A percentile compares a stretch with the other conserved stretches of the same genome.
Conservation (phyloP, 1,140 invertebrate species). For the Bemisia tabaci region DNA sequence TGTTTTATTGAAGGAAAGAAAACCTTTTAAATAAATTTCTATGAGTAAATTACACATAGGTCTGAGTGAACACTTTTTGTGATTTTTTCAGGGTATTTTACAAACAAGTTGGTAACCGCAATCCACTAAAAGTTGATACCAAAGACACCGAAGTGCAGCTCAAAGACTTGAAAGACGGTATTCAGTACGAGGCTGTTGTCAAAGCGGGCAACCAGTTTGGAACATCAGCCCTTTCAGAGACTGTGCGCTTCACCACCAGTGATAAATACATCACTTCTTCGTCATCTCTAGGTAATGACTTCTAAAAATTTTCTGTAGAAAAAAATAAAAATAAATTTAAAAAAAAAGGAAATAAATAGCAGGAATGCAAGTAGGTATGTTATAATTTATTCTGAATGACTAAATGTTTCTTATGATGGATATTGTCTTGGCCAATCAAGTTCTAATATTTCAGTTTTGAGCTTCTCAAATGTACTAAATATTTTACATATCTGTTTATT, state of each 20-base stretch:
- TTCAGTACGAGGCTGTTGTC: constrained; percentile 60
- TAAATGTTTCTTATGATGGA: too few relatives aligned
- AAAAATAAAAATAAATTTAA: neutral
- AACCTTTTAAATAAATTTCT: too few relatives aligned
- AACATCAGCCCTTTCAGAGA: constrained; percentile 53
- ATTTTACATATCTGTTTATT: too few relatives aligned
- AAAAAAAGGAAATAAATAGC: neutral
- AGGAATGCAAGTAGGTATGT: constrained; percentile 3
- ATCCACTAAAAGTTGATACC: constrained; percentile 51
- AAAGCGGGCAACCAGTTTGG: constrained; percentile 69
- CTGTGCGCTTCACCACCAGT: constrained; percentile 50
- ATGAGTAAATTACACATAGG: too few relatives aligned
- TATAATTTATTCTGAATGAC: constrained; percentile 10
- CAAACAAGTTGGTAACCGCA: constrained; percentile 32
- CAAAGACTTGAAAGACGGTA: constrained; percentile 49
- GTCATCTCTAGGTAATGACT: constrained; percentile 37
- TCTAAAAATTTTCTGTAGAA: neutral
- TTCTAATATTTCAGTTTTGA: too few relatives aligned
- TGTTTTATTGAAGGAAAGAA: too few relatives aligned
- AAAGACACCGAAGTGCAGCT: constrained; percentile 50
- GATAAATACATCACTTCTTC: constrained; percentile 50
- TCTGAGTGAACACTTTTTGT: too few relatives aligned
- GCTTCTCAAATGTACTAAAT: too few relatives aligned
- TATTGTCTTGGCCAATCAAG: too few relatives aligned
- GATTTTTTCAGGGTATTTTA: constrained; percentile 36